Conservation (phyloP, 2,797 vertebrate genomes). For the Enteromius treurensis region DNA sequence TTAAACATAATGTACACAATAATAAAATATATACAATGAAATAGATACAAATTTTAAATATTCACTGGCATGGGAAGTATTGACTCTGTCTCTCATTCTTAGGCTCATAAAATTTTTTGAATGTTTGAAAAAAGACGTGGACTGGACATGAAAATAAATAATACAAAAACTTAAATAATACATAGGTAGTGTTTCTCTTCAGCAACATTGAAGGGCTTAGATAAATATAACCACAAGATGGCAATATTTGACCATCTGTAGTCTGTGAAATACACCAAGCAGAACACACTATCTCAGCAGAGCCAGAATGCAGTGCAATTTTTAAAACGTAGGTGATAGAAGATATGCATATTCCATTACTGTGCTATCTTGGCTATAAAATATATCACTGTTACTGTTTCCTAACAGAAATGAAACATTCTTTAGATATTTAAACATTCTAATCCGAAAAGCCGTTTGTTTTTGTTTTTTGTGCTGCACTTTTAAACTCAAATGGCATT, state of each 20-base stretch:
- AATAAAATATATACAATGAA: slow-evolving; percentile 85
- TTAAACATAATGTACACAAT: slow-evolving; percentile 83
- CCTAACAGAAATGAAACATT: background rate
- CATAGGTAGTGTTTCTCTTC: slow-evolving; percentile 27
- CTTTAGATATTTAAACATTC: slow-evolving; percentile 6
- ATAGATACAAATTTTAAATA: slow-evolving; percentile 78
- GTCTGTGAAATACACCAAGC: slow-evolving; percentile 36
- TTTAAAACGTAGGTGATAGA: slow-evolving; percentile 5
- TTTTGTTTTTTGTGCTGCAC: slow-evolving; percentile 17
- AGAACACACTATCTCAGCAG: slow-evolving; percentile 38
- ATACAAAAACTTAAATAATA: slow-evolving; percentile 17
- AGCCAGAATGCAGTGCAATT: slow-evolving; percentile 21
- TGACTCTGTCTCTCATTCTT: slow-evolving; percentile 56
- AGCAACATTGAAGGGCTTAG: slow-evolving; percentile 22
- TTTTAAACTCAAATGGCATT: background rate
- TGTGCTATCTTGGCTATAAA: slow-evolving; percentile 34
- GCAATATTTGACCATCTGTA: slow-evolving; percentile 73
- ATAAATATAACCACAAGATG: slow-evolving; percentile 73
- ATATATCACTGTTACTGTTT: background rate
- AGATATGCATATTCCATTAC: slow-evolving; percentile 20
- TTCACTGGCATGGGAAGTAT: slow-evolving; percentile 54
- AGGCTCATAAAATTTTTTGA: slow-evolving; percentile 67
- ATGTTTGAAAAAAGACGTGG: slow-evolving; percentile 69
- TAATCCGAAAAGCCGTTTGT: background rate
- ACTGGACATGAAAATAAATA: slow-evolving; percentile 61